Evolutionary conservation across 1,140 invertebrate species (phyloP), one percentile per base, ranked within the genome.

Genomic region (Drosophila nigrodunni): DNA sequence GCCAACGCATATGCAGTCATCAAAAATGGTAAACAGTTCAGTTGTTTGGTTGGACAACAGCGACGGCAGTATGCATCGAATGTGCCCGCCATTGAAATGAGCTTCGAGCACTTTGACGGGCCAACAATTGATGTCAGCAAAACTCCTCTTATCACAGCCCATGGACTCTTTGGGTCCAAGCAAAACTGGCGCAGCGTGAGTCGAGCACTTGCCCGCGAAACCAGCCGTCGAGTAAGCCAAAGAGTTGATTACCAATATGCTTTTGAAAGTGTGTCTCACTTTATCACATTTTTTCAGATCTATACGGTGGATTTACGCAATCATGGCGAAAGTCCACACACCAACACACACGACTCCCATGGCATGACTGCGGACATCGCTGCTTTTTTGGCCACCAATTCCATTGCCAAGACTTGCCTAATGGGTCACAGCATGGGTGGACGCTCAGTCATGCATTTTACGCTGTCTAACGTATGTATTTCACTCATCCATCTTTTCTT

Each of bases 371-470:
- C 94, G 71, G 98, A 99, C 93, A 85, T 98, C 44, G 78, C 94
- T 1, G 94, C 94, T 55, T 82, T 92, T 18, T 55, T 97, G 49
- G 46, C 80, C 47, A 34, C 64, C 9, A 71, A 72, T 2, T 87
- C 93, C 0, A 93, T 97, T 6, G 70, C 93, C 0, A 95, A 95
- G 92, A 94, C 95, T 13, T 93, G 95, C 68, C 79, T 98, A 5
- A 92, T 99, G 70, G 98, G 98, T 0, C 97, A 99, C 85, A 97
- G 97, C 67, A 98, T 98, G 96, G 98, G 98, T 13, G 98, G 97
- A 11, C 95, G 97, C 61, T 93, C 96, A 2, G 95, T 95, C 49
- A 98, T 98, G 97, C 94, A 94, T 30, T 93, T 96, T 30, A 95
- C 97, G 41, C 92, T 98, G 11, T 94, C 93, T 80, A 94, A 96